Percentiles rank a stretch among this genome's conserved stretches.
Conservation (phyloP, 2,113 vertebrate genomes). For the Columbina picui region DNA sequence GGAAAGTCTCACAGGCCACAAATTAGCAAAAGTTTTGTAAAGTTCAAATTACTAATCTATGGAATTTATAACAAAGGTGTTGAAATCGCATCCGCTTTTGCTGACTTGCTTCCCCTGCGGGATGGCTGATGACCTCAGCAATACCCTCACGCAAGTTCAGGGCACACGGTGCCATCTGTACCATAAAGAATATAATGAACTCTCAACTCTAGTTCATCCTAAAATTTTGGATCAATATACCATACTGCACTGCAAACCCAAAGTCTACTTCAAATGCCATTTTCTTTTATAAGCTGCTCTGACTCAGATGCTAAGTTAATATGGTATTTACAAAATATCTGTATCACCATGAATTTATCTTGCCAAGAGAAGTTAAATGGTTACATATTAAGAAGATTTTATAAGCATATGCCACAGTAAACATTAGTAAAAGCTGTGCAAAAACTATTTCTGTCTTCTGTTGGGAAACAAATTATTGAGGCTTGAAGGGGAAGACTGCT, state of each 20-base stretch:
- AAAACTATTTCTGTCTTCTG: conserved; percentile 28
- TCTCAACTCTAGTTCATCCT: neutral
- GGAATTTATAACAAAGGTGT: conserved; percentile 53
- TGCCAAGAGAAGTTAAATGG: conserved; percentile 65
- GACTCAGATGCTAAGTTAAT: conserved; percentile 10
- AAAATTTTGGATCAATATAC: neutral
- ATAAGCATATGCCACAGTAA: conserved; percentile 60
- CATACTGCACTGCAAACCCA: neutral
- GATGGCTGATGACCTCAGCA: conserved; percentile 39
- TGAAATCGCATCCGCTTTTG: conserved; percentile 40
- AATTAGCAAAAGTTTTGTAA: conserved; percentile 19
- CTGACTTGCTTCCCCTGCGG: conserved; percentile 35
- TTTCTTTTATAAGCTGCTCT: conserved; percentile 23
- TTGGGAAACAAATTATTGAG: conserved; percentile 49
- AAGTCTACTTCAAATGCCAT: neutral
- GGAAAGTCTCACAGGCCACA: neutral
- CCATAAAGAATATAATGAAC: neutral
- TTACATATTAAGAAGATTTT: conserved; percentile 72
- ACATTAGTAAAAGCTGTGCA: conserved; percentile 31
- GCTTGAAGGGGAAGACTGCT: conserved; percentile 42
- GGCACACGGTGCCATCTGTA: conserved; percentile 23
- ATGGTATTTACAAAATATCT: conserved; percentile 65
- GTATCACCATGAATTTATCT: conserved; percentile 39
- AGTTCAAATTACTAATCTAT: conserved; percentile 7
- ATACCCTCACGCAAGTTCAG: neutral